Percentiles rank a stretch among this genome's conserved stretches.
Conservation (phyloP, 1,140 invertebrate species). For the Rhyzopertha dominica region DNA sequence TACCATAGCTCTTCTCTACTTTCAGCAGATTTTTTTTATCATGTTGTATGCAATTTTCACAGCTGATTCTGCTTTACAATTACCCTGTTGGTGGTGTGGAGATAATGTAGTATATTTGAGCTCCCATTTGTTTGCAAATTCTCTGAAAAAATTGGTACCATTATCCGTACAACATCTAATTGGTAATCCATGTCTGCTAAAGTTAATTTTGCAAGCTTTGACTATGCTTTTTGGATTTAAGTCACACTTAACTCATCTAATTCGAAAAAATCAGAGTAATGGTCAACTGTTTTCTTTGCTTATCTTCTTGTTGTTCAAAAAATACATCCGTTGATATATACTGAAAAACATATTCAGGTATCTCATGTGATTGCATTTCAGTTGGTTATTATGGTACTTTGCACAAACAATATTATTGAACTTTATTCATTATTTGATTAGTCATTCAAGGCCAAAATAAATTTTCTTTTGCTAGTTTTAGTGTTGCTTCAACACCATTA, state of each 20-base stretch:
- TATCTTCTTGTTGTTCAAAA: not conserved
- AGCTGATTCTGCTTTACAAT: slow-evolving; percentile 29
- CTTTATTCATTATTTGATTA: not conserved
- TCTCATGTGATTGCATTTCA: not conserved
- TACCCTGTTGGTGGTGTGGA: slow-evolving; percentile 29
- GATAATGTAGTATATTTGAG: slow-evolving; percentile 27
- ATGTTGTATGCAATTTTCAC: slow-evolving; percentile 32
- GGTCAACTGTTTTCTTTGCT: slow-evolving; percentile 1
- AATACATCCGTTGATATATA: slow-evolving; percentile 2
- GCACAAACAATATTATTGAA: slow-evolving; percentile 7
- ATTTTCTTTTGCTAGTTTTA: slow-evolving; percentile 28
- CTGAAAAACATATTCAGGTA: not conserved
- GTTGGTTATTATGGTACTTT: not conserved
- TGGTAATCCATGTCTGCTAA: too few relatives aligned
- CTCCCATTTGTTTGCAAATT: slow-evolving; percentile 21
- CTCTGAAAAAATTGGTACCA: slow-evolving; percentile 21
- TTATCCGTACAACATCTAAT: slow-evolving; percentile 20
- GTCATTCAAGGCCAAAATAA: slow-evolving; percentile 1
- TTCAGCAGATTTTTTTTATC: slow-evolving; percentile 29
- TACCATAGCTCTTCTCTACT: slow-evolving; percentile 14
- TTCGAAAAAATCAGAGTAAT: too few relatives aligned
- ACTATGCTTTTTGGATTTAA: slow-evolving; percentile 5
- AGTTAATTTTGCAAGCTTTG: too few relatives aligned
- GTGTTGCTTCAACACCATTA: slow-evolving; percentile 27
- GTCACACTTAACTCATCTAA: not conserved